Evolutionary conservation across 2,113 vertebrate genomes (phyloP).

Genomic region (Amphilophus citrinellus): DNA sequence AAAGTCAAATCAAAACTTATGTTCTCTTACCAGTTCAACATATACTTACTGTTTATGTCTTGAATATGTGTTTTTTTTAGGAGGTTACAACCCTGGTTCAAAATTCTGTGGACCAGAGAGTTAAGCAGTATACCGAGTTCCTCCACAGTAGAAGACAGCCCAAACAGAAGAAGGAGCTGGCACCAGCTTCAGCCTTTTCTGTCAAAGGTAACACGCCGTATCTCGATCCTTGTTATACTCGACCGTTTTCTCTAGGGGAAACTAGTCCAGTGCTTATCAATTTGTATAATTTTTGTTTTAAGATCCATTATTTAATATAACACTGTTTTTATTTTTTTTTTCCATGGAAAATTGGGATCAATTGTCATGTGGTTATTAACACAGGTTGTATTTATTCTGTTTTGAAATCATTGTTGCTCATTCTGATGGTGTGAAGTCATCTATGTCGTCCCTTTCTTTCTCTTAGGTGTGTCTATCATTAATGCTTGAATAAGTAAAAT

Average conservation of each 20-base stretch:
- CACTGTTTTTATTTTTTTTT: neutral
- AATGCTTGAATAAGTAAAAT: slow-evolving; percentile 32
- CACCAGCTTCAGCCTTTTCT: slow-evolving; percentile 81
- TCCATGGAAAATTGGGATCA: neutral
- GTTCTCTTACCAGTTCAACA: neutral
- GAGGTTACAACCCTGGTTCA: slow-evolving; percentile 87
- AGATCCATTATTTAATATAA: neutral
- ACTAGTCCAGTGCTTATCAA: neutral
- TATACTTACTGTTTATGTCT: neutral
- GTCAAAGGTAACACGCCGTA: slow-evolving; percentile 84
- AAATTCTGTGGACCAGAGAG: slow-evolving; percentile 87
- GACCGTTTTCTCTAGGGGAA: neutral
- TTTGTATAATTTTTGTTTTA: neutral
- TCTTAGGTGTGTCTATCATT: slow-evolving; percentile 50
- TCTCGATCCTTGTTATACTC: neutral
- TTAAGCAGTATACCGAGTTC: slow-evolving; percentile 83
- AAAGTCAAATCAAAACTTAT: neutral
- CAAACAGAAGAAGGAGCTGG: slow-evolving; percentile 79
- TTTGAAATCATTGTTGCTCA: slow-evolving; percentile 31
- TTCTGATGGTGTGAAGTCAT: slow-evolving; percentile 28
- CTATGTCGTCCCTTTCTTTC: slow-evolving; percentile 26
- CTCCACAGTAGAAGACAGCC: slow-evolving; percentile 74
- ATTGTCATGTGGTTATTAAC: neutral
- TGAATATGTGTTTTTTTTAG: slow-evolving; percentile 68
- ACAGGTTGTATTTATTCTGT: slow-evolving; percentile 4